Conservation (phyloP, 1,140 invertebrate species). For the Pinna nobilis region DNA sequence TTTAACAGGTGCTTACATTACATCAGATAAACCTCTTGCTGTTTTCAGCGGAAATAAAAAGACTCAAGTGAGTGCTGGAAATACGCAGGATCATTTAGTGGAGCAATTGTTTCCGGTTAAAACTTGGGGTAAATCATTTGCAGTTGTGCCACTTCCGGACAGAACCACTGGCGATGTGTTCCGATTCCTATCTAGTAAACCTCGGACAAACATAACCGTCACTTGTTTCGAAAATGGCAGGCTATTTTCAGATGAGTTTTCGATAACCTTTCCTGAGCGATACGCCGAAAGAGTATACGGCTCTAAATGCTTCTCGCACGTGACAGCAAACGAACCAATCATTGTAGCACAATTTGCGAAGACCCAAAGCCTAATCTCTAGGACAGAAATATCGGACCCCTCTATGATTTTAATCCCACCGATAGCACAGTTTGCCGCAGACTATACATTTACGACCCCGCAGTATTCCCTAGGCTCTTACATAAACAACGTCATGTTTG, state of each 20-base stretch:
- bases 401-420: slow-evolving; percentile 39
- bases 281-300: neutral
- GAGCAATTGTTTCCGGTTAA: slow-evolving; percentile 52
- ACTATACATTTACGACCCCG: slow-evolving; percentile 41
- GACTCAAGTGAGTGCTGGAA: slow-evolving; percentile 26
- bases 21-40: slow-evolving; percentile 43
- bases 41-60: slow-evolving; percentile 53
- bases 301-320: neutral
- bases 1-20: slow-evolving; percentile 54
- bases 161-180: slow-evolving; percentile 49
- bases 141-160: slow-evolving; percentile 46
- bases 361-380: neutral
- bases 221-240: neutral
- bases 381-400: slow-evolving; percentile 36
- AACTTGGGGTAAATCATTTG: slow-evolving; percentile 58
- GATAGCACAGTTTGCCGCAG: slow-evolving; percentile 32
- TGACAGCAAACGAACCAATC: slow-evolving; percentile 4
- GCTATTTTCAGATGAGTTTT: neutral
- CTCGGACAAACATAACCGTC: slow-evolving; percentile 30
- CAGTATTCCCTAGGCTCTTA: slow-evolving; percentile 28
- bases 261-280: neutral
- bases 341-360: slow-evolving; percentile 4
- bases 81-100: slow-evolving; percentile 54
- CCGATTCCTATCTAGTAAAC: slow-evolving; percentile 46
- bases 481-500: slow-evolving; percentile 26